Evolutionary conservation across 2,797 vertebrate genomes (phyloP).

Genomic region (Novumbra hubbsi): DNA sequence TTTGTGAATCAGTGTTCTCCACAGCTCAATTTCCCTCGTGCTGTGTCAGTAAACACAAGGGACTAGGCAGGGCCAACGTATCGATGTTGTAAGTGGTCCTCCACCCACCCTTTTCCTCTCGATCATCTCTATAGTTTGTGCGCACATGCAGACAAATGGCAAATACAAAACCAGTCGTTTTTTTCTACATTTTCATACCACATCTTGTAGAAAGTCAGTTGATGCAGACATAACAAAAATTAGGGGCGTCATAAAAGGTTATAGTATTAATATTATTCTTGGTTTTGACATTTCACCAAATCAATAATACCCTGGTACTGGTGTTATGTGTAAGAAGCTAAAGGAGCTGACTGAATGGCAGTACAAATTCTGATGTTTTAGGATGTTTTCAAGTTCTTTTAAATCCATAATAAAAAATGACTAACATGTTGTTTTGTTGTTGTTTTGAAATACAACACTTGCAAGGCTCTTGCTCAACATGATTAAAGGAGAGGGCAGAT

Average conservation of each 20-base stretch:
- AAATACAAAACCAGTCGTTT: neutral
- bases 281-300: neutral
- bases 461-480: neutral
- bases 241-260: neutral
- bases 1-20: neutral
- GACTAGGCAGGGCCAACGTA: neutral
- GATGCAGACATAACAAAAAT: neutral
- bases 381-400: neutral
- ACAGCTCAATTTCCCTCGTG: neutral
- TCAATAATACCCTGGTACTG: neutral
- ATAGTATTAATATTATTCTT: neutral
- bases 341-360: neutral
- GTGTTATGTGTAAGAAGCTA: neutral
- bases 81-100: neutral
- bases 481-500: neutral
- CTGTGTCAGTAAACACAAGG: neutral
- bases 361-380: neutral
- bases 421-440: neutral
- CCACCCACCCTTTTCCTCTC: neutral
- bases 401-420: neutral
- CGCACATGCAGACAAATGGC: conserved; percentile 6
- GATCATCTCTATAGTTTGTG: neutral
- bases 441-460: neutral
- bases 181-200: neutral
- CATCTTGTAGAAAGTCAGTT: neutral